A percentile compares a stretch with the other conserved stretches of the same genome.
Conservation (phyloP, 1,140 invertebrate species). For the Zophobas morio region DNA sequence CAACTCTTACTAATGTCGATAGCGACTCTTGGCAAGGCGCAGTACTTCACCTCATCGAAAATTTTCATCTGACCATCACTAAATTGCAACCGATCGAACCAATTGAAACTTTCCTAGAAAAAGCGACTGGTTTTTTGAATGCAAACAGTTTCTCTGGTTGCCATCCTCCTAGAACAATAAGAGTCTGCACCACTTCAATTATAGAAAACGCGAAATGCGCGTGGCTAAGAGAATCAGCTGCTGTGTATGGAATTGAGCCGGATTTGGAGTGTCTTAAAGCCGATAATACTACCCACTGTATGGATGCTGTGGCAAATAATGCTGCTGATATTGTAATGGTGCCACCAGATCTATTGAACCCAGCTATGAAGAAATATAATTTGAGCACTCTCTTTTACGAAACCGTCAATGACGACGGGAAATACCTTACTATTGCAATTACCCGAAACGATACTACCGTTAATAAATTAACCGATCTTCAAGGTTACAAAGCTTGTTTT, state of each 20-base stretch:
- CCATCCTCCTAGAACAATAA: constrained; percentile 73
- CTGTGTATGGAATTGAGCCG: constrained; percentile 80
- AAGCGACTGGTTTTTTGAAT: constrained; percentile 71
- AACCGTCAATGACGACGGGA: constrained; percentile 72
- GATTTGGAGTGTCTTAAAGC: constrained; percentile 78
- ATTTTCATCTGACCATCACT: constrained; percentile 67
- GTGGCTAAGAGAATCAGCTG: constrained; percentile 79
- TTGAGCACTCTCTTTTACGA: constrained; percentile 80
- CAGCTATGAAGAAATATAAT: constrained; percentile 72
- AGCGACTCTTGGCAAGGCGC: constrained; percentile 70
- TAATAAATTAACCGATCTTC: constrained; percentile 74
- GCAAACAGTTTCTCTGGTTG: constrained; percentile 77
- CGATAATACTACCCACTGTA: constrained; percentile 72
- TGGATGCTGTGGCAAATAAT: constrained; percentile 73
- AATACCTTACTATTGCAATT: constrained; percentile 79
- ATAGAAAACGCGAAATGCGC: constrained; percentile 81
- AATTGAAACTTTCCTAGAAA: constrained; percentile 73
- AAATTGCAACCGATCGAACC: constrained; percentile 69
- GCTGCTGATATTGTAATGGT: constrained; percentile 78
- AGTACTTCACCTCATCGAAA: constrained; percentile 72
- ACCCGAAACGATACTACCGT: constrained; percentile 76
- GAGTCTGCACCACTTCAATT: constrained; percentile 76
- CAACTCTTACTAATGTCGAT: constrained; percentile 64
- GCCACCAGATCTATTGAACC: constrained; percentile 73
- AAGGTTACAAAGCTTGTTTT: constrained; percentile 80